These are phyloP conservation scores for Cryptus viduatorius DNA, from an alignment of 2,888 invertebrate species.

Conservation along the genomic window DNA sequence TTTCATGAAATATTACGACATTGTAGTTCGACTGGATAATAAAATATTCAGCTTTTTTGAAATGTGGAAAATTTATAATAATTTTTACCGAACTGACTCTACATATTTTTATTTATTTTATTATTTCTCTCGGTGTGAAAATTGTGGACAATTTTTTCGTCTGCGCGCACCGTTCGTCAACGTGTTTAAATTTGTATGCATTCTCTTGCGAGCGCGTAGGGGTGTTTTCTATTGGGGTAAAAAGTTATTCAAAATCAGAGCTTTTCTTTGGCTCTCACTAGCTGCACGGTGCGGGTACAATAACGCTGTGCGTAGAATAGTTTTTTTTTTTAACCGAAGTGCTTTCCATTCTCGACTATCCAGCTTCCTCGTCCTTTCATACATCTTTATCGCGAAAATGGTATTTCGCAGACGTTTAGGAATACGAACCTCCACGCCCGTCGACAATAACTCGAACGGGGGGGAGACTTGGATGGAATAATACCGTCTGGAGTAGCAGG, in stretches of 20 bases:
- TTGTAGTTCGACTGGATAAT: neutral
- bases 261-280: conserved; percentile 7
- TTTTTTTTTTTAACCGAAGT: conserved; percentile 31
- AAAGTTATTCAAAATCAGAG: conserved; percentile 39
- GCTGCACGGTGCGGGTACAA: neutral
- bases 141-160: neutral
- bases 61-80: neutral
- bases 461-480: conserved; percentile 25
- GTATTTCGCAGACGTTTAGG: conserved; percentile 45
- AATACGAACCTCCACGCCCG: conserved; percentile 39
- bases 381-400: conserved; percentile 45
- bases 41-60: neutral
- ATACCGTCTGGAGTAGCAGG: conserved; percentile 50
- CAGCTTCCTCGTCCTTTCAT: conserved; percentile 2
- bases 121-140: neutral
- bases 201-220: neutral
- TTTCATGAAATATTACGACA: neutral
- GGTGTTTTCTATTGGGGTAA: neutral
- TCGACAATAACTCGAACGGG: conserved; percentile 37
- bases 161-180: neutral
- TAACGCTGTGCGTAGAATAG: conserved; percentile 13
- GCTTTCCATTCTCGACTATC: conserved; percentile 38
- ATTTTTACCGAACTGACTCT: too few relatives aligned
- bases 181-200: neutral
- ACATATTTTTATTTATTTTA: neutral